Base-by-base conservation (phyloP, 2,888 invertebrate genomes). In the Hydropsyche betteni region DNA sequence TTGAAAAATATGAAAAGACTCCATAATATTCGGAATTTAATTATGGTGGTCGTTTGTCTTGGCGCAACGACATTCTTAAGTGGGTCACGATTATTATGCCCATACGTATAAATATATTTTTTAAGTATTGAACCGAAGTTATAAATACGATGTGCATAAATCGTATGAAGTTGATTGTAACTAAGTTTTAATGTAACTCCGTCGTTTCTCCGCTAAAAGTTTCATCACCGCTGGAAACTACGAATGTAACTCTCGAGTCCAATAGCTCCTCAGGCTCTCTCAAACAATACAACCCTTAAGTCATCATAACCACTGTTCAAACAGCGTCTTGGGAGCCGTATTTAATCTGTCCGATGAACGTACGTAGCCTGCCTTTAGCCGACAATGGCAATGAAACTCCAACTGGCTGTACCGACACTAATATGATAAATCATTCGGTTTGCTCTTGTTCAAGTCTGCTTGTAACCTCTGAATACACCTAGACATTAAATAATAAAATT, bases 231-330 rank as follows among this genome's bases (percentile, higher is more conserved):
- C 53, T 53, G 53, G 51, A 44, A 70, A 70, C 70, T 70, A 52
- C 16, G 70, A 70, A 70, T 70, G 53, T 70, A 34, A 53, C 55
- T 69, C 52, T 36, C 50, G 51, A 75, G 69, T 64, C 68, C 58
- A 75, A 44, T 50, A 75, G 75, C 69, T 75, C 69, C 75, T 55
- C 69, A 14, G 69, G 75, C 75, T 64, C 73, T 73, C 64, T 73
- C 69, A 75, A 64, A 71, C 75, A 75, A 75, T 71, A 68, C 71
- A 75, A 64, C 51, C 75, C 75, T 64, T 71, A 71, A 64, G 75
- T 75, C 75, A 51, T 75, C 75, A 52, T 69, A 75, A 71, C 75
- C 58, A 61, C 70, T 71, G 70, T 75, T 68, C 71, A 53, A 75
- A 64, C 71, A 75, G 38, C 53, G 75, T 71, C 75, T 51, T 14